These are phyloP conservation scores for Leucoptera coffeella DNA, from an alignment of 2,888 invertebrate genomes.

Conservation along the genomic window DNA sequence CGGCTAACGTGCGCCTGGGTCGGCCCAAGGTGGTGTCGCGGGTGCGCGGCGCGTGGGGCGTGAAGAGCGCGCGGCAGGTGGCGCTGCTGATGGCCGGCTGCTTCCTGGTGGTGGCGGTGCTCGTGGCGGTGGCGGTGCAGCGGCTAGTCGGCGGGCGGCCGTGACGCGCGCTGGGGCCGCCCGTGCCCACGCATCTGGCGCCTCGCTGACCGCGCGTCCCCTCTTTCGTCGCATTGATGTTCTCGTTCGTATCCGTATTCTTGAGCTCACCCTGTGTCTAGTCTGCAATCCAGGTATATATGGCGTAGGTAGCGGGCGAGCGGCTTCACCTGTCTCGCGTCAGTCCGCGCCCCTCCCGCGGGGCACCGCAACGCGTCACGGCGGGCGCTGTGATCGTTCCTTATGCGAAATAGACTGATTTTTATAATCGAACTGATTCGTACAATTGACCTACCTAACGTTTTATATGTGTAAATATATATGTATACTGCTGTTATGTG, in stretches of 20 bases:
- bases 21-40: constrained; percentile 22
- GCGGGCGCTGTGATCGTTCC: constrained; percentile 40
- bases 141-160: constrained; percentile 41
- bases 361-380: not conserved
- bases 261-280: too few species aligned
- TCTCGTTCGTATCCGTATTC: too few species aligned
- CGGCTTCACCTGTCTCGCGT: constrained; percentile 4
- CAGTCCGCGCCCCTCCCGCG: too few species aligned
- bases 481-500: too few species aligned
- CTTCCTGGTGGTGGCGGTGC: constrained; percentile 56
- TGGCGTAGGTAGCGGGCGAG: constrained; percentile 3
- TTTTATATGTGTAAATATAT: too few species aligned
- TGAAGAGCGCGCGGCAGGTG: constrained; percentile 52
- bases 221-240: constrained; percentile 12
- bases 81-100: constrained; percentile 57
- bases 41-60: constrained; percentile 40
- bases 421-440: too few species aligned
- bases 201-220: constrained; percentile 21
- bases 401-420: constrained; percentile 55
- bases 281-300: not conserved
- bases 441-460: too few species aligned
- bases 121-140: constrained; percentile 57
- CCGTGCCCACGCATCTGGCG: constrained; percentile 21
- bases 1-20: too few species aligned
- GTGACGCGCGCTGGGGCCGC: constrained; percentile 37